phyloP scores from a whole-genome alignment of 1,140 invertebrate genomes.

The Drosophila obscura region DNA sequence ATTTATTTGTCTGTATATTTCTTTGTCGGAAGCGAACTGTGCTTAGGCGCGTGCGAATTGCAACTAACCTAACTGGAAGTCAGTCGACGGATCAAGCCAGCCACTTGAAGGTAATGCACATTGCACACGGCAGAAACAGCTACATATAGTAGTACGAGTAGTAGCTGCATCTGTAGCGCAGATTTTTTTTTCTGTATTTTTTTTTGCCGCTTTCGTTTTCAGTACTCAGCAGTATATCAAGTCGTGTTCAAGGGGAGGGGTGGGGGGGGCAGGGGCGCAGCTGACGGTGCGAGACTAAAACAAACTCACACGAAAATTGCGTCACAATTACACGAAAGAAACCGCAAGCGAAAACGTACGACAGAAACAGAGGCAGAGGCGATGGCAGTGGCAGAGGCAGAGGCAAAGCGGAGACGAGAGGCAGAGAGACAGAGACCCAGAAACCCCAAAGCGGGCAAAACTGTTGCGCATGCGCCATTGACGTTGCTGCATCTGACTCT shows the following conservation, averaged over 20 bases:
- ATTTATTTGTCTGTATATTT: not conserved
- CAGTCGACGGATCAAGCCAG: too few relatives aligned
- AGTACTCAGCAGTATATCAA: conserved; percentile 38
- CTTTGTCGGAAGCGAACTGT: conserved; percentile 53
- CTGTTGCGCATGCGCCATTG: conserved; percentile 72
- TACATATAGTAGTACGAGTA: conserved; percentile 3
- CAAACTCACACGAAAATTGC: conserved; percentile 69
- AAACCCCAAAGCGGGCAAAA: conserved; percentile 69
- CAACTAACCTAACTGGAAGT: conserved; percentile 34
- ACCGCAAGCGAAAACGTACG: conserved; percentile 52
- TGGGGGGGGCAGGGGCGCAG: not conserved
- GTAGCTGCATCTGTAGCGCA: conserved; percentile 11
- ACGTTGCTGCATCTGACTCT: conserved; percentile 23
- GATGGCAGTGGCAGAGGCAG: not conserved
- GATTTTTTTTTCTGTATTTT: not conserved
- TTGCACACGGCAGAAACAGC: conserved; percentile 24
- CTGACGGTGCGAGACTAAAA: conserved; percentile 59
- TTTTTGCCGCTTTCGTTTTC: conserved; percentile 66
- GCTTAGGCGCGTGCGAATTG: conserved; percentile 59
- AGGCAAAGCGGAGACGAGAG: conserved; percentile 2
- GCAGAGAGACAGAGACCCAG: conserved; percentile 68
- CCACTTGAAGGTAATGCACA: conserved; percentile 24
- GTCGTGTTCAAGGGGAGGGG: conserved; percentile 11
- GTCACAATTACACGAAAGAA: conserved; percentile 78
- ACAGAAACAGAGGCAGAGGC: conserved; percentile 7